phyloP scores from a whole-genome alignment of 1,140 invertebrate genomes.

The Halyomorpha halys region DNA sequence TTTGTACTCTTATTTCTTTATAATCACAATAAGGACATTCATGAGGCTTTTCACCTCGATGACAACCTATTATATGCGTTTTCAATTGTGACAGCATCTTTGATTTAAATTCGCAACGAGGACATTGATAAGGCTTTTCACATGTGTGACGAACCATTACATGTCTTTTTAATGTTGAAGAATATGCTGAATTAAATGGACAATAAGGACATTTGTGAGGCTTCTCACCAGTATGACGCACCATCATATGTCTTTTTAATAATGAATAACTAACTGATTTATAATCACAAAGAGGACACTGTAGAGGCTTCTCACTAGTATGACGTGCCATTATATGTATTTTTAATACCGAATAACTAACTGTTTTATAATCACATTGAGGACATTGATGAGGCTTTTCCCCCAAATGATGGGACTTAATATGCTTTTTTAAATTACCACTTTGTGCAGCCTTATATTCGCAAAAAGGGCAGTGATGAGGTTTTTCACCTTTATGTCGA shows the following conservation, averaged over 20 bases:
- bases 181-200: too few relatives aligned
- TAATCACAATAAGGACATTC: too few relatives aligned
- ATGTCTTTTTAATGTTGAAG: background rate
- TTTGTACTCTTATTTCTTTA: too few relatives aligned
- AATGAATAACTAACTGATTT: background rate
- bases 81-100: too few relatives aligned
- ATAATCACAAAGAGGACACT: background rate
- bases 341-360: background rate
- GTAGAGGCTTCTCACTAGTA: background rate
- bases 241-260: background rate
- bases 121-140: background rate
- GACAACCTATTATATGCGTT: too few relatives aligned
- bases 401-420: background rate
- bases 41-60: too few relatives aligned
- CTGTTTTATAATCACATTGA: background rate
- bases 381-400: constrained; percentile 2
- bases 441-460: background rate
- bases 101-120: too few relatives aligned
- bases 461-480: background rate
- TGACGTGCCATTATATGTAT: background rate
- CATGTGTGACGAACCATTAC: background rate
- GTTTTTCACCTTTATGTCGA: background rate
- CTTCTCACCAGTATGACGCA: background rate
- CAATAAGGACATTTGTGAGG: background rate
- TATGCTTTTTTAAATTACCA: background rate